Base-by-base conservation (phyloP, 2,113 vertebrate species). In the Eretmochelys imbricata region DNA sequence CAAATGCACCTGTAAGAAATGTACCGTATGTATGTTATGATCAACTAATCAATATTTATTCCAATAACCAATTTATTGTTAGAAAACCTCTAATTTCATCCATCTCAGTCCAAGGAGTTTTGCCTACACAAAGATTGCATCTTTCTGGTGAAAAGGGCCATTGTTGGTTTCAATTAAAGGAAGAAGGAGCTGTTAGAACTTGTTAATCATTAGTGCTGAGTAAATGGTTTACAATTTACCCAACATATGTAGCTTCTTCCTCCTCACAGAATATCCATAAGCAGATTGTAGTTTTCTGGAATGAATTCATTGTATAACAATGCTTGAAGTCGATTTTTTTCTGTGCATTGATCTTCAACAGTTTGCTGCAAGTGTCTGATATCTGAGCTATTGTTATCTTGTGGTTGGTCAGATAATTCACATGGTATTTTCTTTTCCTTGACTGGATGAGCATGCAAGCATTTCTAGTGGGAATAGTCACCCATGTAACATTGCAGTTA, bases 1-100 rank as follows among this genome's bases (percentile, higher is more conserved):
- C 14, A n/a, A 27, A 0, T 0, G 1, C 29, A 78, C 24, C 38
- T 57, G 13, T 8, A 24, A n/a, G 54, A 27, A 50, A 62, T 35
- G 1, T 22, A 46, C 69, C 81, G 29, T 79, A 49, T 10, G 29
- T 83, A 0, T 46, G 82, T 53, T 8, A 11, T 89, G 82, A 25
- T 25, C 35, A 49, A 7, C 38, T 38, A 46, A 10, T 79, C 54
- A n/a, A 51, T 79, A 19, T 80, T 38, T 49, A 1, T 82, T 82
- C 38, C 24, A 10, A 25, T 31, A 27, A 19, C 55, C 83, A 8
- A 65, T 31, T 13, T 31, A 31, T 31, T 65, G 29, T 65, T 65
- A 65, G 12, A 65, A 31, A 65, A 65, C 59, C 12, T 65, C 59
- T 31, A 65, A 16, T 65, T 65, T 65, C 54, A 22, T 55, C 19